Conservation (phyloP, 2,113 vertebrate genomes). For the Equus quagga region DNA sequence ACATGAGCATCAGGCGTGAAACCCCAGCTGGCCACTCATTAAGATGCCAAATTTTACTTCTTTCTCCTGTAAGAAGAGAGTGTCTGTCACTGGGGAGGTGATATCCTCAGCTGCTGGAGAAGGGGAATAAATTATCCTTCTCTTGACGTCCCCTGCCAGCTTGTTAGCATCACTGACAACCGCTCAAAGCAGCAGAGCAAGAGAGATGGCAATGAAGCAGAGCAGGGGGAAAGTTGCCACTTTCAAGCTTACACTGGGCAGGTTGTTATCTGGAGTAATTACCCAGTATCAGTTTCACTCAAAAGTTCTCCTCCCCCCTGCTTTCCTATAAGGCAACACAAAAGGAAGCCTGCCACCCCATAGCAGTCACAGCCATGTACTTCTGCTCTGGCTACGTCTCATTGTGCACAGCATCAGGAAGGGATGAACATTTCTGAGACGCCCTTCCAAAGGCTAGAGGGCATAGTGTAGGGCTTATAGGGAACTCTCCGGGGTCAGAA, state of each 20-base stretch:
- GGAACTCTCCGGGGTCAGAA: not conserved
- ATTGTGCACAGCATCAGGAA: not conserved
- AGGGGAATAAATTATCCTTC: conserved; percentile 39
- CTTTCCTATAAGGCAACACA: not conserved
- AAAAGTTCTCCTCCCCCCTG: not conserved
- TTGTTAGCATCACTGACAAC: conserved; percentile 41
- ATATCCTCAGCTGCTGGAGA: not conserved
- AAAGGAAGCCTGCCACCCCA: not conserved
- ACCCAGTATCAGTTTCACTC: not conserved
- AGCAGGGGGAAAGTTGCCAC: not conserved
- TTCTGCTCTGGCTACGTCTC: not conserved
- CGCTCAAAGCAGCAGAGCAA: not conserved
- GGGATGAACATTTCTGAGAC: not conserved
- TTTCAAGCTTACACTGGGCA: not conserved
- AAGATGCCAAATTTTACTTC: not conserved
- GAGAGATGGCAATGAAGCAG: not conserved
- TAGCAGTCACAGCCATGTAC: fast-evolving
- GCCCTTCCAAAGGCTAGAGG: not conserved
- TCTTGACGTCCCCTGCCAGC: not conserved
- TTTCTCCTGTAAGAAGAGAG: not conserved
- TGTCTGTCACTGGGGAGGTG: conserved; percentile 11
- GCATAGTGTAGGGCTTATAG: fast-evolving
- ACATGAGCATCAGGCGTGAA: not conserved
- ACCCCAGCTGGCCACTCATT: conserved; percentile 1
- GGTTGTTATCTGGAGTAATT: not conserved